A percentile compares a stretch with the other conserved stretches of the same genome.
Evolutionary conservation across 30 jellyfish, hydroid and myxozoan genomes (phyloP).

Genomic region (Hydra vulgaris): DNA sequence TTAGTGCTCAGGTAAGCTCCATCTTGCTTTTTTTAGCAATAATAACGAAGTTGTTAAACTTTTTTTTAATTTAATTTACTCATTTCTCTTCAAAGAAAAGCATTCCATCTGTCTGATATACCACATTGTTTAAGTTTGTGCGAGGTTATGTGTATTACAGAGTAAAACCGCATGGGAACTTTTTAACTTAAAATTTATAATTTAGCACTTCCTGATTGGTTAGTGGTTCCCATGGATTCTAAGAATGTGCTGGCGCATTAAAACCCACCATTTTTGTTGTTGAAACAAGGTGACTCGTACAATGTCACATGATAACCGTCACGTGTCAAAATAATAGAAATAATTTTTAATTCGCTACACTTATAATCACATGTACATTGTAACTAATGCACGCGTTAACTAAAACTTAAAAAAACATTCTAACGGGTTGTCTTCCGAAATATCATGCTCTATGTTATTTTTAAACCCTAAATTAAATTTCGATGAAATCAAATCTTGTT

Average conservation of each 20-base stretch:
- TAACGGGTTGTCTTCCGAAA: slow-evolving; percentile 13
- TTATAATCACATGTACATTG: slow-evolving; percentile 16
- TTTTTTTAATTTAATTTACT: too few species aligned
- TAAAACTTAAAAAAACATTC: slow-evolving; percentile 29
- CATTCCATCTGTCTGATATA: too few species aligned
- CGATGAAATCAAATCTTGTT: neutral
- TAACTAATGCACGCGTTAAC: slow-evolving; percentile 31
- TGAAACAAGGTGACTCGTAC: neutral
- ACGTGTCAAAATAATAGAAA: neutral
- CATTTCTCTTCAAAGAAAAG: too few species aligned
- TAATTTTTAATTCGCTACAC: neutral
- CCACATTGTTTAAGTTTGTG: too few species aligned
- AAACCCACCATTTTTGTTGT: slow-evolving; percentile 25
- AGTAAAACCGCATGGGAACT: neutral
- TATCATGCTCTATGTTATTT: slow-evolving; percentile 5
- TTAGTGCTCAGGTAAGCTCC: neutral
- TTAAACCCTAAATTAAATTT: neutral
- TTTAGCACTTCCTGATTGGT: neutral
- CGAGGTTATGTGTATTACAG: too few species aligned
- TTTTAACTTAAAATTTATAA: too few species aligned
- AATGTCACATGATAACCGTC: slow-evolving; percentile 11
- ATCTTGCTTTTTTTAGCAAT: neutral
- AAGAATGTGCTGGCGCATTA: slow-evolving; percentile 36
- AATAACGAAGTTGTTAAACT: too few species aligned
- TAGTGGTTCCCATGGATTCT: slow-evolving; percentile 20